phyloP scores from a whole-genome alignment of 1,140 invertebrate species.

The Ericerus pela region DNA sequence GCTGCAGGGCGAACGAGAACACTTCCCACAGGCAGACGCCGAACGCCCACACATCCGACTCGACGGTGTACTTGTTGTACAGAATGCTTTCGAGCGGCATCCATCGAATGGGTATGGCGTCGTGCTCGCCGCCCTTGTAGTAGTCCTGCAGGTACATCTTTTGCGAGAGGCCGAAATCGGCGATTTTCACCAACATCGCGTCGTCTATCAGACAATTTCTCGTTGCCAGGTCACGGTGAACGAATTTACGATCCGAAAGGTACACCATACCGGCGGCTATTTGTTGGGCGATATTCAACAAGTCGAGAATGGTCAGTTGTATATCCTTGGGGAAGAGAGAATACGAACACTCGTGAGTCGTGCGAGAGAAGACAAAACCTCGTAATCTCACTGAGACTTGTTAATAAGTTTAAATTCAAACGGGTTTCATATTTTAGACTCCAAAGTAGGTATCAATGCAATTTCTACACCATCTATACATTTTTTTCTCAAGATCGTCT shows the following conservation, averaged over 20 bases:
- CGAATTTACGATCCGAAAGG: constrained; percentile 84
- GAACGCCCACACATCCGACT: constrained; percentile 88
- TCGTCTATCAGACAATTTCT: constrained; percentile 91
- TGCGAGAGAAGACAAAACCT: no score
- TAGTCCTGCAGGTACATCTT: constrained; percentile 85
- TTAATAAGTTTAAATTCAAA: no score
- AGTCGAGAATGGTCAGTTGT: constrained; percentile 55
- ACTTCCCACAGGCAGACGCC: constrained; percentile 89
- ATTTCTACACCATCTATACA: no score
- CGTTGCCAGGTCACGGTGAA: constrained; percentile 88
- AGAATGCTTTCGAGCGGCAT: constrained; percentile 90
- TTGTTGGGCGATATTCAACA: constrained; percentile 66
- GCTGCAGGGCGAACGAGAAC: constrained; percentile 82
- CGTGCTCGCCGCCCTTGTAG: constrained; percentile 83
- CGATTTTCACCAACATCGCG: constrained; percentile 88
- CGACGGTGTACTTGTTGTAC: constrained; percentile 84
- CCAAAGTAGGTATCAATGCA: no score
- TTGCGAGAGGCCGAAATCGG: constrained; percentile 85
- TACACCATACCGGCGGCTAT: constrained; percentile 91
- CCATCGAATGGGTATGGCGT: constrained; percentile 86
- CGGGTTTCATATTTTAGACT: no score
- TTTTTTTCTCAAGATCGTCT: no score
- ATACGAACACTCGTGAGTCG: no score
- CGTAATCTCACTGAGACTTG: no score
- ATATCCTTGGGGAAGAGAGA: no score